A percentile compares a stretch with the other conserved stretches of the same genome.
Conservation (phyloP, 1,140 invertebrate genomes). For the Leptopilina clavipes region DNA sequence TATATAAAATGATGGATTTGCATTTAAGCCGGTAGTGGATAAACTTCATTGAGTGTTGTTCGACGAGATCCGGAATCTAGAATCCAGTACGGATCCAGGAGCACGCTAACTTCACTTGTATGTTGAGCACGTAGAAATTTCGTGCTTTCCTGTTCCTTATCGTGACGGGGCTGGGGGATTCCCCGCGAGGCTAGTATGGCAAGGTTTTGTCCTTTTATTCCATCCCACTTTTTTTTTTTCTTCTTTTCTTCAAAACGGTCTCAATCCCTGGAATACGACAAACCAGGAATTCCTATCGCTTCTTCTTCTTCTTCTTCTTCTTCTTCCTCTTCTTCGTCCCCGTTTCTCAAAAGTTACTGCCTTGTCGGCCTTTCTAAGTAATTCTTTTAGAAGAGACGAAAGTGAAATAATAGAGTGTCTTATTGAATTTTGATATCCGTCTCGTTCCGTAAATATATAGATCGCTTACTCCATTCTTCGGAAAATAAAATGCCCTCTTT, state of each 20-base stretch:
- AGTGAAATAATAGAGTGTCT: neutral
- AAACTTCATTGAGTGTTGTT: conserved; percentile 52
- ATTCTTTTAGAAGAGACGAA: neutral
- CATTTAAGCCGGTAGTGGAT: conserved; percentile 53
- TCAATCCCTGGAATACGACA: conserved; percentile 27
- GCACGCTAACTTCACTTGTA: conserved; percentile 46
- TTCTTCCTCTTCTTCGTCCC: neutral
- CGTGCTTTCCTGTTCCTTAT: conserved; percentile 63
- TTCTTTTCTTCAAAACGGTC: conserved; percentile 19
- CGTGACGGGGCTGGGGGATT: conserved; percentile 35
- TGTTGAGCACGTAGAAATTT: conserved; percentile 66
- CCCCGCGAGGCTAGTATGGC: conserved; percentile 37
- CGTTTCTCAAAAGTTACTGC: conserved; percentile 5
- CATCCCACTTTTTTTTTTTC: neutral
- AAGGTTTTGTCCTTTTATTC: conserved; percentile 40
- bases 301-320: neutral
- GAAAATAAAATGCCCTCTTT: neutral
- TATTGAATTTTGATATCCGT: neutral
- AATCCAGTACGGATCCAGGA: conserved; percentile 49
- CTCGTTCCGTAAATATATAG: neutral
- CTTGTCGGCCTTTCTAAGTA: neutral
- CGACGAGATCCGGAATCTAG: conserved; percentile 50
- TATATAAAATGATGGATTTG: conserved; percentile 49
- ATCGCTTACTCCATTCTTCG: neutral
- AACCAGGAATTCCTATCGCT: conserved; percentile 14